These are phyloP conservation scores for Thereva unica DNA, from an alignment of 2,888 invertebrate genomes.

Conservation along the genomic window DNA sequence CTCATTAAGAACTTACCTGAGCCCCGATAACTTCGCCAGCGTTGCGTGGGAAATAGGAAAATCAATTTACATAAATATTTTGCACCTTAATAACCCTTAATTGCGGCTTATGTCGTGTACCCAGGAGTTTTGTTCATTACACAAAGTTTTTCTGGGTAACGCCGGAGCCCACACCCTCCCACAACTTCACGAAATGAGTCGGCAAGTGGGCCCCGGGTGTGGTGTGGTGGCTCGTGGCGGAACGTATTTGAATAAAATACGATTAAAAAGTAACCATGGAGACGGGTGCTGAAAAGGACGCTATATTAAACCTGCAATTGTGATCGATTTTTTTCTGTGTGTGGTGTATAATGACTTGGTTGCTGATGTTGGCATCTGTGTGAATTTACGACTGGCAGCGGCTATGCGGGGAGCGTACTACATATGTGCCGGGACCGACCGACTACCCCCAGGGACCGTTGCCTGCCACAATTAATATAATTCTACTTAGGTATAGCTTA, in stretches of 20 bases:
- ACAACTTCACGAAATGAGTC: conserved; percentile 10
- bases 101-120: conserved; percentile 29
- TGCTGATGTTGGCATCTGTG: not conserved
- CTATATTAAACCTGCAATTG: conserved; percentile 19
- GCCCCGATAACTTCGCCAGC: not conserved
- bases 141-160: conserved; percentile 10
- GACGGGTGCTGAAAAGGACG: conserved; percentile 14
- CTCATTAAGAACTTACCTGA: conserved; percentile 12
- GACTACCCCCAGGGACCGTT: no score
- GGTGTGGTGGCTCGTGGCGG: not conserved
- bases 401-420: no score
- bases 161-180: not conserved
- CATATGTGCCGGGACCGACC: no score
- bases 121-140: conserved; percentile 21
- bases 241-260: conserved; percentile 12
- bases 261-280: conserved; percentile 28
- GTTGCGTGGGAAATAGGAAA: conserved; percentile 14
- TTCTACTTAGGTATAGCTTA: no score
- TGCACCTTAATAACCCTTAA: conserved; percentile 36
- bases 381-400: no score
- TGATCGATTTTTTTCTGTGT: conserved; percentile 20
- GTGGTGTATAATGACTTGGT: not conserved
- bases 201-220: not conserved
- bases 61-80: conserved; percentile 38
- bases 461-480: no score